phyloP scores from a whole-genome alignment of 2,888 invertebrate species.

The Zygogramma bicolorata region DNA sequence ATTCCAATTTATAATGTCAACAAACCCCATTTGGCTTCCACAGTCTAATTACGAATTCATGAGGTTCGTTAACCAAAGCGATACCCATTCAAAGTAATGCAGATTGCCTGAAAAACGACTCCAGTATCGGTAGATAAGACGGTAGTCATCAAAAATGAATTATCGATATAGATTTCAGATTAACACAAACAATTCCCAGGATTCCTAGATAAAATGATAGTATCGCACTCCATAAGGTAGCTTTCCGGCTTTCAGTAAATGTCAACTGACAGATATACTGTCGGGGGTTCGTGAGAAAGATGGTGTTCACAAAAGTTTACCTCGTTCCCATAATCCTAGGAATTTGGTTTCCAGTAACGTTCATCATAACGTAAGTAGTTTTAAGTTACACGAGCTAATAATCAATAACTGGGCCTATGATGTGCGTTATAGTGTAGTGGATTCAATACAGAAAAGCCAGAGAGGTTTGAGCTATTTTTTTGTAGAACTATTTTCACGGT shows the following conservation, averaged over 20 bases:
- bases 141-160: neutral
- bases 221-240: neutral
- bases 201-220: neutral
- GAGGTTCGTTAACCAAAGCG: neutral
- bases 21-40: neutral
- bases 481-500: no score
- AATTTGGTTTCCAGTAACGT: conserved; percentile 58
- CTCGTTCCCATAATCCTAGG: conserved; percentile 56
- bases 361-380: conserved; percentile 59
- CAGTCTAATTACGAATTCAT: neutral
- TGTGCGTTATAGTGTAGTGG: neutral
- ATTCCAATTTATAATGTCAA: neutral
- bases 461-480: no score
- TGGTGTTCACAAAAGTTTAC: conserved; percentile 47
- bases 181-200: neutral
- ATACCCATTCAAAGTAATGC: neutral
- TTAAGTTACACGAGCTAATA: neutral
- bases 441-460: no score
- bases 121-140: neutral
- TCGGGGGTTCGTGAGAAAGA: neutral
- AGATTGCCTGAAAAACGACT: neutral
- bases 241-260: neutral
- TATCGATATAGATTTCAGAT: conserved; percentile 7
- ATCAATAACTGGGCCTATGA: neutral
- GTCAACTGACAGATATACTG: neutral